Evolutionary conservation across 2,113 vertebrate genomes (phyloP).

Genomic region (Nipponia nippon): DNA sequence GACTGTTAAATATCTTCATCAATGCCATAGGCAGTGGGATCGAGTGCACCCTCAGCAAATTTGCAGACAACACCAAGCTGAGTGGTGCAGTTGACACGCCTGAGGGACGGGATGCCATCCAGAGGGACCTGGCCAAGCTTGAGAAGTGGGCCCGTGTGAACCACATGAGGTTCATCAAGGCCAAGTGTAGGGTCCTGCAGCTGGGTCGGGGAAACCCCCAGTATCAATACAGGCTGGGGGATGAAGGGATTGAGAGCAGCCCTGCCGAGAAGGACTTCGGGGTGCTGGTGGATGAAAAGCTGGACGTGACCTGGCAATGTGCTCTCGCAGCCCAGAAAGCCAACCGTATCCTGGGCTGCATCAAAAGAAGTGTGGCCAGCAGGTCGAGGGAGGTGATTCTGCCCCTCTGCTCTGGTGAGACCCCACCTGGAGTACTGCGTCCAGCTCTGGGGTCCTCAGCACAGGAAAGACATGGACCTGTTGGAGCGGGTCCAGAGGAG

Average conservation of each 20-base stretch:
- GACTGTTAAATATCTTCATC: not conserved
- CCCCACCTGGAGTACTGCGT: not conserved
- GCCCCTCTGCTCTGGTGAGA: not conserved
- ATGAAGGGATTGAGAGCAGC: not conserved
- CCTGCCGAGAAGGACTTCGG: not conserved
- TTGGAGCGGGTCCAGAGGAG: not conserved
- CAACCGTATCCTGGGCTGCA: not conserved
- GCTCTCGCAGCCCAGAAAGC: not conserved
- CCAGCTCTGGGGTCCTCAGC: not conserved
- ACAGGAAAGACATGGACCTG: not conserved
- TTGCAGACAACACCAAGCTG: not conserved
- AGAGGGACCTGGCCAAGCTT: not conserved
- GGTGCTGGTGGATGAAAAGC: not conserved
- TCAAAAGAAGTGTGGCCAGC: fast-evolving
- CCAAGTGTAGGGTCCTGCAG: not conserved
- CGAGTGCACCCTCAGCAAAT: not conserved
- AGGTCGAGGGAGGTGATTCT: not conserved
- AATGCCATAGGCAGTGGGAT: too few relatives aligned
- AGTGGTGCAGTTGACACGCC: fast-evolving
- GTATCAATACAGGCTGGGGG: fast-evolving
- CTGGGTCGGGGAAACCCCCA: fast-evolving
- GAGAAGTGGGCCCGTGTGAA: not conserved
- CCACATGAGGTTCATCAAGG: not conserved
- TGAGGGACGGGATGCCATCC: not conserved
- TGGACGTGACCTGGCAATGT: fast-evolving